Base-by-base conservation (phyloP, 2,888 invertebrate genomes). In the Taenaris catops region DNA sequence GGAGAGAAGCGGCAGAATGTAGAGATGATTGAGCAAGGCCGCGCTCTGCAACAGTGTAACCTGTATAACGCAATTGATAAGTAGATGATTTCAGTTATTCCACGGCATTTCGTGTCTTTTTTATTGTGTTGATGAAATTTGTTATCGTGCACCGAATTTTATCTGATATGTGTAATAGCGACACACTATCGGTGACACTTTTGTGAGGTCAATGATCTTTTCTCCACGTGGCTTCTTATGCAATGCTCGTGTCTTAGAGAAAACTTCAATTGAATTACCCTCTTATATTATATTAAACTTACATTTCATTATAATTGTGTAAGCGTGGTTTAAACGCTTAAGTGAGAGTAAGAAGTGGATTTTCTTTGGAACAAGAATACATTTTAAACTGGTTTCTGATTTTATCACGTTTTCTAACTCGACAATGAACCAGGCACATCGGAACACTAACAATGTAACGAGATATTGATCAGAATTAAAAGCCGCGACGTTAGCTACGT, bases 161-260 rank as follows among this genome's bases (percentile, higher is more conserved):
- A 76, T 79, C 78, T 62, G 51, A 43, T 43, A 48, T 51, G 53
- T 61, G 69, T 59, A 71, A 74, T 76, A 73, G 63, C 58, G 57
- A 63, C 57, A 56, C 31, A 56, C 58, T 76, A 76, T 71, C 71
- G 68, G 58, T 61, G 66, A 62, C 58, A 70, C 56, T 61, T 61
- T 58, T 52, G 51, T 53, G 63, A 63, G 78, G 72, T 83, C 78
- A 70, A 67, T 58, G 79, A 56, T 65, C 79, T 57, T 55, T 42
- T 53, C 46, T 55, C 69, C 78, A 79, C 76, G 79, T 79, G 79
- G 64, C 57, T 50, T 36, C 47, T 75, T 78, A 69, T 66, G 74
- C 66, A 78, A 79, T 52, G 38, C 41, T 48, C 8, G 16, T 36
- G 20, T 23, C 10, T 34, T 27, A 17, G 17, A 24, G 33, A 33